Percentiles rank a stretch among this genome's conserved stretches.
These are phyloP conservation scores for Falco novaeseelandiae DNA, from an alignment of 2,797 vertebrate species.

Conservation along the genomic window DNA sequence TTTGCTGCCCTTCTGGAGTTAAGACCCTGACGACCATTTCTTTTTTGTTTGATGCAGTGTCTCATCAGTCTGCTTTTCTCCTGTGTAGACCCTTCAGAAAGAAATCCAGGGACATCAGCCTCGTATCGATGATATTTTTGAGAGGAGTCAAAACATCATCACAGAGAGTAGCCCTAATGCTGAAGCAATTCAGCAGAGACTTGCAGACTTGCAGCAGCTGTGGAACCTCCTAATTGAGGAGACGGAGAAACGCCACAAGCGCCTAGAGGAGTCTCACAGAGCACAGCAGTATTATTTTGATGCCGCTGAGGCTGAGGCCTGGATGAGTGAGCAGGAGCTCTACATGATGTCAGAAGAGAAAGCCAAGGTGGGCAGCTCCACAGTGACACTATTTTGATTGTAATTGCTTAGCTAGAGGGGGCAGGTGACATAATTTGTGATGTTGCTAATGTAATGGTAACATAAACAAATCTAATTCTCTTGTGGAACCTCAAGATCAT, in stretches of 20 bases:
- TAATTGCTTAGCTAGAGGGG: not conserved
- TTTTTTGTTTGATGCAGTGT: not conserved
- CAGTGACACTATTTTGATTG: not conserved
- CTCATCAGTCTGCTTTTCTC: constrained; percentile 9
- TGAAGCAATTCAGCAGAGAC: constrained; percentile 86
- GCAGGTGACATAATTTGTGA: not conserved
- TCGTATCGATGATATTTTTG: constrained; percentile 95
- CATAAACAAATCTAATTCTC: not conserved
- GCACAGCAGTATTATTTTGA: constrained; percentile 98
- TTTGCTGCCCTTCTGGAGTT: not conserved
- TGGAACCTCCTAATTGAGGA: constrained; percentile 91
- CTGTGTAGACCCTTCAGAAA: constrained; percentile 90
- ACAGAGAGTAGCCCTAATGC: constrained; percentile 81
- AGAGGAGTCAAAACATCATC: constrained; percentile 90
- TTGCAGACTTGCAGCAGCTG: constrained; percentile 85
- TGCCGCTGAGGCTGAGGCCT: constrained; percentile 94
- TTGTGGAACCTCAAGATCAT: not conserved
- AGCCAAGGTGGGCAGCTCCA: constrained; percentile 87
- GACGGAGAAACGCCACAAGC: constrained; percentile 88
- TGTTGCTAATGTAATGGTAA: not conserved
- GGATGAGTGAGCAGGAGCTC: constrained; percentile 99
- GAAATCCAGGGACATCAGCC: constrained; percentile 98
- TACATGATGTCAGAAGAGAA: constrained; percentile 99
- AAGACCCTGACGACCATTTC: not conserved
- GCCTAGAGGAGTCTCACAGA: constrained; percentile 91